These are phyloP conservation scores for Etheostoma spectabile DNA, from an alignment of 2,113 vertebrate genomes.

Conservation along the genomic window DNA sequence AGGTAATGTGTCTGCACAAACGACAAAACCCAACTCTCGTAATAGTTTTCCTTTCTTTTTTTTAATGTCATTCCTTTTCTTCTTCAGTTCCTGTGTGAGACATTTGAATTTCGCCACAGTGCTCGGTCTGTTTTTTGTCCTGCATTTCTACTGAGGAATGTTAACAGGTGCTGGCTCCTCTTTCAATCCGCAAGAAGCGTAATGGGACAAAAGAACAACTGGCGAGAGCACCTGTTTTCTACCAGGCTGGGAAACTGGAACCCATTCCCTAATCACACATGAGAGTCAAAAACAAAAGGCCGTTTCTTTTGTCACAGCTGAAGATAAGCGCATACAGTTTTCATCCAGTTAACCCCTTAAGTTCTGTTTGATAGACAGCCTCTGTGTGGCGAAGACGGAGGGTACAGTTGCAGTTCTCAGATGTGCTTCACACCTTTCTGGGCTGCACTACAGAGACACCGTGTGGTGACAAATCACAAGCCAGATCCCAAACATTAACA, in stretches of 20 bases:
- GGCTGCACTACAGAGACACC: slow-evolving; percentile 70
- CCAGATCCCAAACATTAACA: not conserved
- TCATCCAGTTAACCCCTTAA: slow-evolving; percentile 30
- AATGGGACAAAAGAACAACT: slow-evolving; percentile 74
- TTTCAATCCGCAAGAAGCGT: slow-evolving; percentile 38
- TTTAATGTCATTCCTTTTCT: not conserved
- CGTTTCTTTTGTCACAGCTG: slow-evolving; percentile 40
- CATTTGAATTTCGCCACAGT: slow-evolving; percentile 32
- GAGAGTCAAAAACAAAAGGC: slow-evolving; percentile 47
- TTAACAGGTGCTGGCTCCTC: slow-evolving; percentile 72
- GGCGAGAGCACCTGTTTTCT: slow-evolving; percentile 72
- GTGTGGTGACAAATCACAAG: slow-evolving; percentile 48
- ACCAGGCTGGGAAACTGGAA: slow-evolving; percentile 67
- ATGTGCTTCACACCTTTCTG: not conserved
- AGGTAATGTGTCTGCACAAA: not conserved
- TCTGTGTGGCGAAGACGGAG: not conserved
- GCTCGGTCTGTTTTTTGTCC: not conserved
- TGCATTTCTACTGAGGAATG: slow-evolving; percentile 52
- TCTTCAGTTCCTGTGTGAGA: slow-evolving; percentile 3
- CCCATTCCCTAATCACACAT: slow-evolving; percentile 46
- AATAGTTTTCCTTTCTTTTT: not conserved
- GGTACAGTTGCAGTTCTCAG: not conserved
- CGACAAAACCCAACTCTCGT: not conserved
- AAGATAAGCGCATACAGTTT: slow-evolving; percentile 26
- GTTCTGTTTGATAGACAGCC: slow-evolving; percentile 18